These are phyloP conservation scores for Caerostris extrusa DNA, from an alignment of 1,140 invertebrate genomes.

Conservation along the genomic window DNA sequence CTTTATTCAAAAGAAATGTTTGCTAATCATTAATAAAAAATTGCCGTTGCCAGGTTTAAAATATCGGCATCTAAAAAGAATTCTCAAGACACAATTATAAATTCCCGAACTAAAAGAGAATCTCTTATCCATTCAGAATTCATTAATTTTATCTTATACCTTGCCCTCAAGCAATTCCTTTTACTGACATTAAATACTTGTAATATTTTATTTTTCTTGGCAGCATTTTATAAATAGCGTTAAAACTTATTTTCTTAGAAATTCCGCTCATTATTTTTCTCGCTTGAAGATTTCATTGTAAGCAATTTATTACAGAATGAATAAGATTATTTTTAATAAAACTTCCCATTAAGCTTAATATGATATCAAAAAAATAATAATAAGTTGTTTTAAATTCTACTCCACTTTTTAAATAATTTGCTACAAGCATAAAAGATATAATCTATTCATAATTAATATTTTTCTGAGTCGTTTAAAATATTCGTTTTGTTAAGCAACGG, in stretches of 20 bases:
- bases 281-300: not conserved
- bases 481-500: too few species aligned
- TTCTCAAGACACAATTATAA: conserved; percentile 1
- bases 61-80: not conserved
- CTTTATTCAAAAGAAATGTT: not conserved
- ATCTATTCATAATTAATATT: too few species aligned
- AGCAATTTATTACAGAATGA: not conserved
- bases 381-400: too few species aligned
- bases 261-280: not conserved
- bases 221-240: not conserved
- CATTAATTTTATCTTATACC: not conserved
- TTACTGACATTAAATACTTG: not conserved
- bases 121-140: not conserved
- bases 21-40: not conserved
- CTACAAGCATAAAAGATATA: too few species aligned
- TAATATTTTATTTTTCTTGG: not conserved
- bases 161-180: not conserved
- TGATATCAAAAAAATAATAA: too few species aligned
- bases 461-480: too few species aligned
- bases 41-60: not conserved
- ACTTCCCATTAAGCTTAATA: too few species aligned
- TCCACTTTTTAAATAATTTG: too few species aligned
- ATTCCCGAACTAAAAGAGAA: not conserved
- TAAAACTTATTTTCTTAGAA: not conserved
- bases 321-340: too few species aligned